phyloP scores from a whole-genome alignment of 2,888 invertebrate species.

The Eutolmus rufibarbis region DNA sequence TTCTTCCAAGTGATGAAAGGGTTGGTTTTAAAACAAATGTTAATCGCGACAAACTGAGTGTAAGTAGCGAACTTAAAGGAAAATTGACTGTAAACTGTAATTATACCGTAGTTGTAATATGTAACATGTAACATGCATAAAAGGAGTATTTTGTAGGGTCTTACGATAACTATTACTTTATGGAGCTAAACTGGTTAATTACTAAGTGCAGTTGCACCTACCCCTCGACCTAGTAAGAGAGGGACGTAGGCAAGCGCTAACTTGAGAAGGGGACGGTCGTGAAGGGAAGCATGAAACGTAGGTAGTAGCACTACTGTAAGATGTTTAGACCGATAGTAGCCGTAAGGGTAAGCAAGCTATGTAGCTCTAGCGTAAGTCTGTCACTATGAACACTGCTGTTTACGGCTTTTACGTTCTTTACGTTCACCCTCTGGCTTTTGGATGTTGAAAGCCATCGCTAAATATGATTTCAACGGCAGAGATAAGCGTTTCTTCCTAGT shows the following conservation, averaged over 20 bases:
- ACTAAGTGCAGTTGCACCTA: not conserved
- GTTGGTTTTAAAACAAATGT: not conserved
- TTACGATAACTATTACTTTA: not conserved
- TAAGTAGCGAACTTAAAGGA: not conserved
- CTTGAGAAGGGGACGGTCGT: not conserved
- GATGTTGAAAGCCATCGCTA: not conserved
- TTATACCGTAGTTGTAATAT: conserved; percentile 5
- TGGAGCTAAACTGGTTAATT: conserved; percentile 3
- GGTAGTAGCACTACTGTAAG: not conserved
- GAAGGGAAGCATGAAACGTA: not conserved
- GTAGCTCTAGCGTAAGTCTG: not conserved
- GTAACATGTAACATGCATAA: conserved; percentile 12
- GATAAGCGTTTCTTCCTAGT: conserved; percentile 11
- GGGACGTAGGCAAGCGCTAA: not conserved
- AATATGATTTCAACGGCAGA: not conserved
- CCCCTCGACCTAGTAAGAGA: not conserved
- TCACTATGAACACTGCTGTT: not conserved
- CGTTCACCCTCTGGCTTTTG: not conserved
- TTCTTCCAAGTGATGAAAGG: not conserved
- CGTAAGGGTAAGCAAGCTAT: not conserved
- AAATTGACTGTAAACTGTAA: conserved; percentile 31
- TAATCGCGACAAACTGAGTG: not conserved
- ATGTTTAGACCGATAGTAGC: not conserved
- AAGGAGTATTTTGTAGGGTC: conserved; percentile 21
- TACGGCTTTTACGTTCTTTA: not conserved